These are phyloP conservation scores for Urocolius indicus DNA, from an alignment of 2,113 vertebrate genomes.

Conservation along the genomic window DNA sequence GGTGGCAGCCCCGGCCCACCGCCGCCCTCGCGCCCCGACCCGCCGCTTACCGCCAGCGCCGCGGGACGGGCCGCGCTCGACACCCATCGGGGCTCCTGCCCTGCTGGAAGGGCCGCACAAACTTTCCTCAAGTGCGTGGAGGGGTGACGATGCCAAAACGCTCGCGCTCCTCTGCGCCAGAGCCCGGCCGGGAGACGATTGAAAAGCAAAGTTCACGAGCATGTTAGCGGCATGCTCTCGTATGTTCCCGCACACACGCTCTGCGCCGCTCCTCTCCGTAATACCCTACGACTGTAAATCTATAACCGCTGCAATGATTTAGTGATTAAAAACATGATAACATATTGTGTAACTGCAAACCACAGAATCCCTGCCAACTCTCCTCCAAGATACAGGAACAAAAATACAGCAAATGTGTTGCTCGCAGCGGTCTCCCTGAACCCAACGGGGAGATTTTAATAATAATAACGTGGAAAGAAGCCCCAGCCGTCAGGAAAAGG, in stretches of 20 bases:
- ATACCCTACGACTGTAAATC: conserved; percentile 87
- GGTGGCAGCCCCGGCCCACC: not conserved
- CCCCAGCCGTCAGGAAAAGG: conserved; percentile 30
- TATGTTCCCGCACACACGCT: conserved; percentile 26
- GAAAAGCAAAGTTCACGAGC: conserved; percentile 71
- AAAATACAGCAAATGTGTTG: conserved; percentile 77
- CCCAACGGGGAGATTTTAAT: conserved; percentile 70
- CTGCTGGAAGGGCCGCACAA: conserved; percentile 22
- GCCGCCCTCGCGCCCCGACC: not conserved
- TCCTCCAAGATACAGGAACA: conserved; percentile 82
- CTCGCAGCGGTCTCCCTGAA: conserved; percentile 76
- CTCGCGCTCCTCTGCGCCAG: conserved; percentile 8
- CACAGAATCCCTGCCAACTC: conserved; percentile 87
- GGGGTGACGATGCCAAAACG: conserved; percentile 18
- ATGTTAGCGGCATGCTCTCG: conserved; percentile 51
- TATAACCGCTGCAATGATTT: conserved; percentile 90
- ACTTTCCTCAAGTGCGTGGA: conserved; percentile 44
- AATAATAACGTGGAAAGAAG: conserved; percentile 36
- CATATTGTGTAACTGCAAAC: conserved; percentile 92
- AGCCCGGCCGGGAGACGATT: conserved; percentile 33
- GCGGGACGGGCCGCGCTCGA: not conserved
- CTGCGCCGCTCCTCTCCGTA: conserved; percentile 63
- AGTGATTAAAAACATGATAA: conserved; percentile 92
- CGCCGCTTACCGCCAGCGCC: conserved; percentile 39
- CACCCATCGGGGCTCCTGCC: conserved; percentile 63